Evolutionary conservation across 2,113 vertebrate species (phyloP).

Genomic region (Anas platyrhynchos): DNA sequence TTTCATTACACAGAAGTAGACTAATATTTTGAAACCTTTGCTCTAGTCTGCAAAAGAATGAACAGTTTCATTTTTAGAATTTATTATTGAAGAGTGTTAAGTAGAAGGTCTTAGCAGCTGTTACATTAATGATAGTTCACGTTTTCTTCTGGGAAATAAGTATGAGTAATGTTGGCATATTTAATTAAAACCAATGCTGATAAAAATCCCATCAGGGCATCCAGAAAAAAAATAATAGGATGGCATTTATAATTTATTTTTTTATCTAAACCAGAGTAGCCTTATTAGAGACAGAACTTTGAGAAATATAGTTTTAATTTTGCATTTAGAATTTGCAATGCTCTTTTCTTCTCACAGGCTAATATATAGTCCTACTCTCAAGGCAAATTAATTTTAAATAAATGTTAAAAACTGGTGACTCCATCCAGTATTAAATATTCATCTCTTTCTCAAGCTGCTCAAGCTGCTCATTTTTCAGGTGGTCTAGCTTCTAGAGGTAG

Average conservation of each 20-base stretch:
- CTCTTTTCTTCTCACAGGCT: background rate
- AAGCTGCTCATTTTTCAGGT: background rate
- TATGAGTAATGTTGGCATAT: background rate
- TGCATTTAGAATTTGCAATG: background rate
- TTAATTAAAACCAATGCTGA: background rate
- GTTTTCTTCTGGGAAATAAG: background rate
- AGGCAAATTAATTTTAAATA: background rate
- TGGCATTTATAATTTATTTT: background rate
- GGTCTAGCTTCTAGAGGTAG: background rate
- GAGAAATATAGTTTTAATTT: background rate
- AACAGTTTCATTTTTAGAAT: background rate
- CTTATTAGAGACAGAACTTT: background rate
- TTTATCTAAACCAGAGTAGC: background rate
- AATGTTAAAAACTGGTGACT: background rate
- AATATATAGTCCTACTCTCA: background rate
- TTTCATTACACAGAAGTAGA: background rate
- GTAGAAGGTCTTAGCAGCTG: background rate
- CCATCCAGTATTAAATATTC: background rate
- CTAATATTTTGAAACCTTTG: background rate
- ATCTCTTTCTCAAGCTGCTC: background rate
- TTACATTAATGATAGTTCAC: background rate
- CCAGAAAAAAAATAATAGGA: background rate
- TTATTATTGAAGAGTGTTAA: background rate
- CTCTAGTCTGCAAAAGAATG: background rate
- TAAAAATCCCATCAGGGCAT: background rate